phyloP scores from a whole-genome alignment of 2,797 vertebrate genomes.

The Coregonus suidteri region DNA sequence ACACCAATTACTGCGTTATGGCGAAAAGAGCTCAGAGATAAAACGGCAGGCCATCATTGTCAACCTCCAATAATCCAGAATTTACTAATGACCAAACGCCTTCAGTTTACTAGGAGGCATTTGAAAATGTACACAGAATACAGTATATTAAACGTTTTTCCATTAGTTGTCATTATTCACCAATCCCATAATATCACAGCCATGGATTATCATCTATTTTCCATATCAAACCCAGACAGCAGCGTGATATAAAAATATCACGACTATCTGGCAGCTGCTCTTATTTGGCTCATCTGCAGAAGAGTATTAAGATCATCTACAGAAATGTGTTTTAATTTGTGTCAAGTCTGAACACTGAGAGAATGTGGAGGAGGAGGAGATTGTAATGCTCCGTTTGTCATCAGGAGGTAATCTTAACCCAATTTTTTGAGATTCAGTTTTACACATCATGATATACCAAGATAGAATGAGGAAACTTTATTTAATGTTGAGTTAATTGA shows the following conservation, averaged over 20 bases:
- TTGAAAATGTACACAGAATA: not conserved
- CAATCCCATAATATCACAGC: not conserved
- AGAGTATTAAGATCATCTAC: conserved; percentile 1
- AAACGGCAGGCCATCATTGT: not conserved
- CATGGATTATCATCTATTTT: not conserved
- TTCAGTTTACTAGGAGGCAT: not conserved
- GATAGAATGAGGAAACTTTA: not conserved
- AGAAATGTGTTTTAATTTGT: conserved; percentile 6
- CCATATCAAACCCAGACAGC: not conserved
- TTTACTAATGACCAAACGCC: not conserved
- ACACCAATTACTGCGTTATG: not conserved
- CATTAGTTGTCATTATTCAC: not conserved
- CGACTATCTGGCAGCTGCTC: not conserved
- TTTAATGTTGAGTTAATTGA: not conserved
- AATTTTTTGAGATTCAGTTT: not conserved
- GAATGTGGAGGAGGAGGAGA: not conserved
- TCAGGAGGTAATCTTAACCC: conserved; percentile 4
- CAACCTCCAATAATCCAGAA: not conserved
- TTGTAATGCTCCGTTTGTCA: not conserved
- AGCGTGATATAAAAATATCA: not conserved
- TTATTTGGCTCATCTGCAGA: not conserved
- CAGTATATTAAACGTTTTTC: not conserved
- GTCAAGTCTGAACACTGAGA: not conserved
- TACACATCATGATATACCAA: not conserved
- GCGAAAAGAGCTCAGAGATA: not conserved